phyloP scores from a whole-genome alignment of 2,113 vertebrate genomes.

The Fregetta grallaria region DNA sequence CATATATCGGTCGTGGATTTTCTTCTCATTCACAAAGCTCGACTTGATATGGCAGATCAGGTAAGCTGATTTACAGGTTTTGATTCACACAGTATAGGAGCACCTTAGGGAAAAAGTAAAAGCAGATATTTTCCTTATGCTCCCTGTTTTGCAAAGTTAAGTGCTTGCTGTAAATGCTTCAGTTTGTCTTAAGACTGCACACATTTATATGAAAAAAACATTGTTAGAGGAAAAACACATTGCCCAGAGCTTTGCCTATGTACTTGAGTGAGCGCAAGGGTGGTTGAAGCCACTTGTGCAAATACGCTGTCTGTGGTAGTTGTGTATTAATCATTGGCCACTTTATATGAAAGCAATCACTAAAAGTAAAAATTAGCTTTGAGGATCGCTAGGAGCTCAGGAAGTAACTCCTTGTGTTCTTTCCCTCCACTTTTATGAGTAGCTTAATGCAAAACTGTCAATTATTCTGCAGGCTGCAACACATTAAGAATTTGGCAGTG shows the following conservation, averaged over 20 bases:
- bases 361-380: background rate
- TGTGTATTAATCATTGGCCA: background rate
- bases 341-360: background rate
- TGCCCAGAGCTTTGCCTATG: background rate
- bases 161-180: background rate
- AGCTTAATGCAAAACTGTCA: background rate
- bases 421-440: background rate
- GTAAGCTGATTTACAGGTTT: slow-evolving; percentile 59
- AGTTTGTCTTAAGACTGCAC: background rate
- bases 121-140: background rate
- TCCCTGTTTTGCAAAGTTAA: background rate
- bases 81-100: background rate
- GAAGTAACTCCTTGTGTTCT: background rate
- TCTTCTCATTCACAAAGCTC: slow-evolving; percentile 86
- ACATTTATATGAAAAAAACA: background rate
- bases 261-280: background rate
- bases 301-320: background rate
- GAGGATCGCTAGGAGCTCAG: background rate
- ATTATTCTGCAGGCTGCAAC: background rate
- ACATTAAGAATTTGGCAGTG: background rate
- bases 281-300: background rate
- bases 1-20: slow-evolving; percentile 77
- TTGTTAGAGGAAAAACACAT: background rate
- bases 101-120: background rate
- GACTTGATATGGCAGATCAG: slow-evolving; percentile 86